Evolutionary conservation across 2,888 invertebrate species (phyloP), one percentile per base, ranked within the genome.

Genomic region (Microchrysa polita): DNA sequence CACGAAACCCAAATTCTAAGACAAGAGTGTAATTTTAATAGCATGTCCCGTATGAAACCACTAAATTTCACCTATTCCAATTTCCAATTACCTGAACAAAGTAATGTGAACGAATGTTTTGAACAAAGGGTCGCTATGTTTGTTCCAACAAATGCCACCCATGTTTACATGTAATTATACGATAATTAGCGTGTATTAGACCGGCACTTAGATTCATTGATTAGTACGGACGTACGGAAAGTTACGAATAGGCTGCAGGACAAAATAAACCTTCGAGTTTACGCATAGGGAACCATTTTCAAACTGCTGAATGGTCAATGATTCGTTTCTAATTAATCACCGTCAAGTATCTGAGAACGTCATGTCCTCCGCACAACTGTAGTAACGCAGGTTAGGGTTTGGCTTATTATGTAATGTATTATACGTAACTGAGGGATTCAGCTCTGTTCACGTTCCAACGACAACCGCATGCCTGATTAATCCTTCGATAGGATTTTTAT

Each of bases 301-400:
- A 27, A 55, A 69, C 40, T 40, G 18, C 40, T 18, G 69, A 57
- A 40, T 18, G 40, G 55, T 69, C 48, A 69, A 55, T 57, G 57
- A 69, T 69, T 57, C 69, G 42, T 55, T 69, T 34, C 40, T 57
- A 69, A 55, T 69, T 57, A 69, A 69, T 57, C 69, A 69, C 57
- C 14, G 69, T 16, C 42, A 65, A 34, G 27, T 34, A 67, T 55
- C 69, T 69, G 69, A 57, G 69, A 69, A 69, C 40, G 12, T 16
- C 5, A 1, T 18, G 40, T 53, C 16, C 40, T 18, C 23, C 40
- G 14, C 34, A 52, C 69, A 69, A 55, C 69, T 67, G 67, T 18
- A 16, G 52, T 55, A 20, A 12, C 34, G 52, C 5, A 52, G 55
- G 53, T 27, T 69, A 1, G 23, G 20, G n/a, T 18, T 67, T 18